Evolutionary conservation across 2,797 vertebrate genomes (phyloP), one percentile per base, ranked within the genome.

Genomic region (Brotula barbata): DNA sequence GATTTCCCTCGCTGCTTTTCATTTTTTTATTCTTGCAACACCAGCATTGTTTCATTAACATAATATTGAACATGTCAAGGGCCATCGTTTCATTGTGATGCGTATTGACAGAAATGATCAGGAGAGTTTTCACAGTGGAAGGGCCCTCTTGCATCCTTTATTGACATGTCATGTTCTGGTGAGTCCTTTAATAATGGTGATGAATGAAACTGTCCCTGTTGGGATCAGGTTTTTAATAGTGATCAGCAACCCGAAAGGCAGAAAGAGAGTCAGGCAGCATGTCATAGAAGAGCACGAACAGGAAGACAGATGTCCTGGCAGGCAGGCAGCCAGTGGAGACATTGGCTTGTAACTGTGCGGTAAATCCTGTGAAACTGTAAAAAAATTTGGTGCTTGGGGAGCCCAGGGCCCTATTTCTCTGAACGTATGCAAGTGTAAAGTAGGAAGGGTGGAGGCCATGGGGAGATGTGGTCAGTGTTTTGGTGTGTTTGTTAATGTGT

Each of bases 181-280:
- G 73, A 48, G 39, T 64, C 39, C 37, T 39, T 64, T 60, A 64
- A 72, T 78, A 73, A 78, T 55, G 54, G 71, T 62, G 82, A 82
- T 69, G 71, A 77, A 77, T 75, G 63, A 57, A 78, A 63, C 47
- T 55, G 75, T 69, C 66, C n/a, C n/a, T n/a, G n/a, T n/a, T n/a
- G n/a, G n/a, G n/a, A n/a, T n/a, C n/a, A n/a, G n/a, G n/a, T n/a
- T n/a, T n/a, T n/a, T n/a, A n/a, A n/a, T n/a, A n/a, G n/a, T n/a
- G n/a, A n/a, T n/a, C n/a, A n/a, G n/a, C n/a, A n/a, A n/a, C n/a
- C n/a, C n/a, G n/a, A n/a, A 13, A 13, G 11, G 13, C 9, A 48
- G 25, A 31, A 3, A 33, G n/a, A 28, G 15, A 4, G 15, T 8
- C 25, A 28, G 25, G 25, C 25, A 8, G 25, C 8, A n/a, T n/a